A percentile compares a stretch with the other conserved stretches of the same genome.
Evolutionary conservation across 92 coral and sea anemone genomes (phyloP).

Genomic region (Phenganax subtilis): DNA sequence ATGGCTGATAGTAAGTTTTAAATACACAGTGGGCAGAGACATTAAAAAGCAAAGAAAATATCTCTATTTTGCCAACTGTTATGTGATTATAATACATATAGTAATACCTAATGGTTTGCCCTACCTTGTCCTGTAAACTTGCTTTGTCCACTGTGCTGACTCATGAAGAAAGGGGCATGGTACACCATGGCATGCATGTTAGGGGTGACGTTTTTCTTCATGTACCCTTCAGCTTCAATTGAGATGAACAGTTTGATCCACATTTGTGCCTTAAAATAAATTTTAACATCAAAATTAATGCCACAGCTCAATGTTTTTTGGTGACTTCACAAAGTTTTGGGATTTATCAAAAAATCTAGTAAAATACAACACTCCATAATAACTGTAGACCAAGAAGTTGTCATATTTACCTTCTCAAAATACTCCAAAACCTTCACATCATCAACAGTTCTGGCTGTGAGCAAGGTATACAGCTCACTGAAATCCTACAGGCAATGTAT

Average conservation of each 20-base stretch:
- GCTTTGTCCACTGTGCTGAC: neutral
- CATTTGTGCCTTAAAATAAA: neutral
- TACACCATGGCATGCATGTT: constrained; percentile 26
- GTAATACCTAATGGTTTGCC: neutral
- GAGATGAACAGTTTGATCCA: constrained; percentile 29
- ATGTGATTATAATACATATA: too few species aligned
- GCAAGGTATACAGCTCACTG: neutral
- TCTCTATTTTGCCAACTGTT: too few species aligned
- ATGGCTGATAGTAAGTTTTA: too few species aligned
- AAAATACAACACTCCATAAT: neutral
- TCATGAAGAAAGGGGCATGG: constrained; percentile 10
- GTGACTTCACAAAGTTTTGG: neutral
- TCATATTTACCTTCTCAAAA: constrained; percentile 2
- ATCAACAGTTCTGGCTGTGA: constrained; percentile 1
- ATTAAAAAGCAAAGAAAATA: too few species aligned
- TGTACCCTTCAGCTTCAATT: constrained; percentile 14
- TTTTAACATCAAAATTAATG: neutral
- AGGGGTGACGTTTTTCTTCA: constrained; percentile 20
- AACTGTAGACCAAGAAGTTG: too few species aligned
- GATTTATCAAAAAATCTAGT: neutral
- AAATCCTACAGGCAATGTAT: neutral
- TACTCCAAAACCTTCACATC: neutral
- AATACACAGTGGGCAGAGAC: too few species aligned
- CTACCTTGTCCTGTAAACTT: constrained; percentile 10
- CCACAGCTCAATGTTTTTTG: neutral